Evolutionary conservation across 1,140 invertebrate species (phyloP), one percentile per base, ranked within the genome.

Genomic region (Drosophila pseudoobscura): DNA sequence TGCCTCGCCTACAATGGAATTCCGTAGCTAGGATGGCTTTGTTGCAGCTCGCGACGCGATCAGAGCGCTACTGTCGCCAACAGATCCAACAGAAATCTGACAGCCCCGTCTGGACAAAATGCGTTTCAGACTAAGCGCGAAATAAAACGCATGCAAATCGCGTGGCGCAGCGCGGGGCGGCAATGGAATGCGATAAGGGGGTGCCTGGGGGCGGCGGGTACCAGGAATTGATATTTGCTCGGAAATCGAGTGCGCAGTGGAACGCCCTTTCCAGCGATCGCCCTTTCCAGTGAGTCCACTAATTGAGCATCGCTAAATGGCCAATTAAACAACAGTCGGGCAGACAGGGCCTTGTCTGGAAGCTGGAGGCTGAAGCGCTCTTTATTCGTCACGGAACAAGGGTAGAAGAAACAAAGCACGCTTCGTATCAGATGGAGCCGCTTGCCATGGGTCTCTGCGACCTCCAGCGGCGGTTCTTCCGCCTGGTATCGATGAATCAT

Each of bases 121-220:
- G 82, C 64, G 78, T 77, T 75, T 75, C 72, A 75, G 51, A 60
- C 56, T 39, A 46, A 68, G 55, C 52, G 52, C 35, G 11, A 39
- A 39, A 39, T 39, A 39, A 50, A 73, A 79, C 75, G 61, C 59
- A 77, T 74, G 71, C 70, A 74, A 73, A 63, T 73, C 73, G 62
- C 61, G 11, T 3, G 9, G 11, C 9, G 11, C 8, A 11, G 31
- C 3, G 31, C 35, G 35, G 35, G 50, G 44, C 58, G 75, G 57
- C 68, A 58, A 73, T 63, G 20, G 35, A 47, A 47, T 58, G 82
- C 70, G 82, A 87, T 87, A 87, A 87, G 78, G 75, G 78, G 66
- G 69, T 82, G 78, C 80, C 82, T 78, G 75, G 76, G 80, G 80
- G 72, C 77, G 66, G 15, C 35, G 31, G 35, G 15, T 54, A 53